phyloP scores from a whole-genome alignment of 2,113 vertebrate genomes.

The Eretmochelys imbricata region DNA sequence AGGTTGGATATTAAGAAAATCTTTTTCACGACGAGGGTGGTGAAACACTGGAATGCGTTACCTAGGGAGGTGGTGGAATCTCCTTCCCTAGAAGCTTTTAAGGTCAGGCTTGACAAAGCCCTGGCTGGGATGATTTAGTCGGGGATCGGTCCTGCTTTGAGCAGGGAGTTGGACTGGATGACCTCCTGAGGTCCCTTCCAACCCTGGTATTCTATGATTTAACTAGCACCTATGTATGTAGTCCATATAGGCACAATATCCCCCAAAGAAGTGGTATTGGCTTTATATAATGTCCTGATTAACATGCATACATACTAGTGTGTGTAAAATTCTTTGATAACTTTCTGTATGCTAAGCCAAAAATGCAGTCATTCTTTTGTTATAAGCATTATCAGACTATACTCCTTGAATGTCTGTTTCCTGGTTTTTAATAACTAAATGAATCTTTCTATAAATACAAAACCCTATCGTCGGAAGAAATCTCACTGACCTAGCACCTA shows the following conservation, averaged over 20 bases:
- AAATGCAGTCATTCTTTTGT: background rate
- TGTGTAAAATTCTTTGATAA: background rate
- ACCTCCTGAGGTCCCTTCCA: too few relatives aligned
- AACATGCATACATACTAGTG: background rate
- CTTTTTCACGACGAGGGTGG: too few relatives aligned
- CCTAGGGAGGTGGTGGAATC: too few relatives aligned
- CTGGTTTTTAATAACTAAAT: background rate
- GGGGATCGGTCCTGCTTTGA: too few relatives aligned
- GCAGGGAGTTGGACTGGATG: too few relatives aligned
- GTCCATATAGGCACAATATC: background rate
- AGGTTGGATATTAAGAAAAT: too few relatives aligned
- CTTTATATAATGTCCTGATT: background rate
- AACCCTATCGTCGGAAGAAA: background rate
- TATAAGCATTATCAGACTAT: background rate
- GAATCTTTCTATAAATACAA: background rate
- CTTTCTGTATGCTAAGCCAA: background rate
- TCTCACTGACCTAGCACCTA: background rate
- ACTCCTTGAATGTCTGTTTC: background rate
- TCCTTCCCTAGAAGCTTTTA: too few relatives aligned
- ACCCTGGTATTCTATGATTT: background rate
- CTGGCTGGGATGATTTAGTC: too few relatives aligned
- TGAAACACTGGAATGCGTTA: too few relatives aligned
- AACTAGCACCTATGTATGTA: background rate
- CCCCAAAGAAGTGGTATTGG: background rate
- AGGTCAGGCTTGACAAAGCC: too few relatives aligned